Evolutionary conservation across 2,113 vertebrate species (phyloP), one percentile per base, ranked within the genome.

Genomic region (Euleptes europaea): DNA sequence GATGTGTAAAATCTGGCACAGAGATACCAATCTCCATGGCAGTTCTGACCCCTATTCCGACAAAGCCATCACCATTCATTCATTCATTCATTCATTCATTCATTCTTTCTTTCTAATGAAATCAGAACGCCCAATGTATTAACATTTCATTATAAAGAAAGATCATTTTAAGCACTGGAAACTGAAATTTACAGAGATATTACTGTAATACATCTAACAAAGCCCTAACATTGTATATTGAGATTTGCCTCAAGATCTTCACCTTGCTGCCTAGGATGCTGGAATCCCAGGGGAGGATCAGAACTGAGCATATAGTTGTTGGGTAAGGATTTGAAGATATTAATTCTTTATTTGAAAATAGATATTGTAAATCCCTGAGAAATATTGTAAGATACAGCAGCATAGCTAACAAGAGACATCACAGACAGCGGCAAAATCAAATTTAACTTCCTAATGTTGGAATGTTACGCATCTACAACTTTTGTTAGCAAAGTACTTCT

Each of bases 301-400:
- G 33, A 44, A 33, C 80, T 54, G 67, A 71, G 33, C 80, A 82
- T 82, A 70, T 4, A 33, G 26, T 51, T 69, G 44, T 51, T 15
- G 3, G 31, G 9, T 26, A 70, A 77, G 83, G 66, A 70, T 71
- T 84, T 42, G 51, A 42, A 42, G 47, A 78, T 57, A 60, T 42
- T 70, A 78, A 84, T 54, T 84, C 44, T 78, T 77, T 49, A 78
- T 57, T 78, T 77, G 69, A 78, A 78, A 78, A 70, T 44, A 78
- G 47, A 77, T 82, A 57, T 80, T 42, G 60, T 49, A 49, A 66
- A 84, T 42, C 63, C 14, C 23, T 28, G 65, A 54, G 65, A 67
- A 84, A 67, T 67, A 42, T 12, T n/a, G 42, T 31, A 66, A 26
- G 33, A 49, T 51, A 23, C 26, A 70, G 33, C 63, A 49, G 33